Evolutionary conservation across 2,113 vertebrate species (phyloP).

Genomic region (Anarrhichthys ocellatus): DNA sequence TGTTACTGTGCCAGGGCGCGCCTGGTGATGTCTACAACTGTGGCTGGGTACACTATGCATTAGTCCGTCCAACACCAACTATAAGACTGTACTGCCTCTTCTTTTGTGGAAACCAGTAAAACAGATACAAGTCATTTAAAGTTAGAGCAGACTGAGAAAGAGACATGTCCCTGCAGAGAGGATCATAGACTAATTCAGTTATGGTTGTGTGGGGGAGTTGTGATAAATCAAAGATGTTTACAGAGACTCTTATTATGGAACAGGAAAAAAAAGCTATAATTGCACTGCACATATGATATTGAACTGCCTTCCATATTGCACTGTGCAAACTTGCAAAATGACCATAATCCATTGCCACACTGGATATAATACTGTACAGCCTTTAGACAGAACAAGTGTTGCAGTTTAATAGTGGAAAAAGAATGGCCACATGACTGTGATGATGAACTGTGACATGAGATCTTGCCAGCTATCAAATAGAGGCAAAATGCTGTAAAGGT

Average conservation of each 20-base stretch:
- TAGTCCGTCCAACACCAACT: not conserved
- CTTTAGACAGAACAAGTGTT: not conserved
- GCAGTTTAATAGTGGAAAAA: not conserved
- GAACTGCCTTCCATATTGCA: not conserved
- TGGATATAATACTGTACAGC: not conserved
- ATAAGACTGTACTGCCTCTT: not conserved
- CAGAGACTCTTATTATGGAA: constrained; percentile 11
- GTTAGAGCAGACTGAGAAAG: constrained; percentile 23
- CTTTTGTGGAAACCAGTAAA: constrained; percentile 34
- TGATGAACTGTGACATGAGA: not conserved
- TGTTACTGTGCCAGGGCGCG: constrained; percentile 2
- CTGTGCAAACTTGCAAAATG: not conserved
- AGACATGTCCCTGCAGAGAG: constrained; percentile 22
- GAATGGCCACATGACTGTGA: not conserved
- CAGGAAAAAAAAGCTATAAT: constrained; percentile 6
- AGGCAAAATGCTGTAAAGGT: constrained; percentile 2
- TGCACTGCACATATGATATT: not conserved
- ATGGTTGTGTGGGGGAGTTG: constrained; percentile 21
- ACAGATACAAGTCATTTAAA: constrained; percentile 34
- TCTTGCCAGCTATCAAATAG: not conserved
- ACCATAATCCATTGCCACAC: not conserved
- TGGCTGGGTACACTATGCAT: not conserved
- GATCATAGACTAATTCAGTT: constrained; percentile 34
- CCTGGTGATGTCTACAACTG: constrained; percentile 14
- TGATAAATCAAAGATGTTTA: constrained; percentile 55